Base-by-base conservation (phyloP, 1,140 invertebrate species). In the Trissolcus basalis region DNA sequence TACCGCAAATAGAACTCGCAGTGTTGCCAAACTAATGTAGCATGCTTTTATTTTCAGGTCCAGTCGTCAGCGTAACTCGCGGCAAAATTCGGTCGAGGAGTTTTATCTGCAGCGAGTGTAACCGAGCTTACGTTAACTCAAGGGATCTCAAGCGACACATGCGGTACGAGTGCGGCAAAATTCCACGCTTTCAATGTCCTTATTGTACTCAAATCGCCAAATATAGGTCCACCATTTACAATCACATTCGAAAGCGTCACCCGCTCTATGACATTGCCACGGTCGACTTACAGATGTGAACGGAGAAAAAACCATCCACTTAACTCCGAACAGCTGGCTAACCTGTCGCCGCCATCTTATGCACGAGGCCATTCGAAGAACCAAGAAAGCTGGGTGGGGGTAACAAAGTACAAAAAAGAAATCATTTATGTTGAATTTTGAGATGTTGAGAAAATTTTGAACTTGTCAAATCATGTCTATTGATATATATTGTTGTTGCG, bases 231-330 rank as follows among this genome's bases (percentile, higher is more conserved):
- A 77, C 50, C 19, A 81, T 80, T 58, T 88, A 80, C 72, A 82
- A 73, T 56, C 85, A 45, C 71, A 88, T 80, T 71, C 79, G 89
- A 85, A 80, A 86, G 79, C 54, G 83, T 86, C 50, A 90, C 54
- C 72, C 75, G 0, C 15, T 53, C 6, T 63, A 68, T 2, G 54
- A 73, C 15, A 44, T 81, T 4, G 71, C 58, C 6, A 73, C 60
- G 8, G 72, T 81, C 5, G 80, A 78, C 41, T 75, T 76, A 6
- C 77, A 78, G 14, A 68, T 78, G 77, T 59, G 44, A 44, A 48
- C n/a, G n/a, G n/a, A n/a, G n/a, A n/a, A n/a, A n/a, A n/a, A n/a
- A n/a, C n/a, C n/a, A n/a, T n/a, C n/a, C n/a, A n/a, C n/a, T n/a
- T n/a, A n/a, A n/a, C n/a, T n/a, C n/a, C n/a, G n/a, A n/a, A n/a